Conservation (phyloP, 2,797 vertebrate species). For the Pteropus rufus region DNA sequence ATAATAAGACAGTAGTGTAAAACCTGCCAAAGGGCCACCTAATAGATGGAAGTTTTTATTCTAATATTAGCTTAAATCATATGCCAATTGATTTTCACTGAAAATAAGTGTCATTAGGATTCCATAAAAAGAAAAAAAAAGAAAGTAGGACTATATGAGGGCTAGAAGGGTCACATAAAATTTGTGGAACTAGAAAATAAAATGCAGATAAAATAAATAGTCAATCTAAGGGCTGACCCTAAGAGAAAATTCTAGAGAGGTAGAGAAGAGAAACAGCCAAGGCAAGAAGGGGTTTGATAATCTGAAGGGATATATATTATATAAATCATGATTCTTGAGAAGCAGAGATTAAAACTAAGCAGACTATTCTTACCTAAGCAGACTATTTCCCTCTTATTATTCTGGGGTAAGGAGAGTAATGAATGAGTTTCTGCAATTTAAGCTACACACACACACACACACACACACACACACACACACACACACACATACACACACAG, state of each 20-base stretch:
- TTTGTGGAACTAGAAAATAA: not conserved
- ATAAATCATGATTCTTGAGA: not conserved
- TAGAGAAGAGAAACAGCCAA: not conserved
- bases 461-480: not conserved
- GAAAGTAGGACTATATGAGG: not conserved
- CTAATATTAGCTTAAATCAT: not conserved
- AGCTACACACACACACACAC: not conserved
- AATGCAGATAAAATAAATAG: not conserved
- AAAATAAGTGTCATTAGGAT: not conserved
- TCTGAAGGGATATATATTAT: not conserved
- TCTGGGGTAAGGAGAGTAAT: not conserved
- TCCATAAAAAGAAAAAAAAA: not conserved
- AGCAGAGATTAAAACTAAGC: not conserved
- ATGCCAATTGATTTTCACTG: not conserved
- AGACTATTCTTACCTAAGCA: not conserved
- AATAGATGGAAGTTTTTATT: not conserved
- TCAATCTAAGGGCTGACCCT: not conserved
- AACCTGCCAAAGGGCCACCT: not conserved
- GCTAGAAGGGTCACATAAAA: not conserved
- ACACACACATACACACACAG: not conserved
- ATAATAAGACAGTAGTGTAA: not conserved
- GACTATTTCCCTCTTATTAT: not conserved
- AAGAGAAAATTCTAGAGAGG: not conserved
- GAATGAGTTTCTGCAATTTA: not conserved
- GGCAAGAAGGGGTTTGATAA: not conserved